Conservation (phyloP, 2,113 vertebrate species). For the Catharus bicknelli region DNA sequence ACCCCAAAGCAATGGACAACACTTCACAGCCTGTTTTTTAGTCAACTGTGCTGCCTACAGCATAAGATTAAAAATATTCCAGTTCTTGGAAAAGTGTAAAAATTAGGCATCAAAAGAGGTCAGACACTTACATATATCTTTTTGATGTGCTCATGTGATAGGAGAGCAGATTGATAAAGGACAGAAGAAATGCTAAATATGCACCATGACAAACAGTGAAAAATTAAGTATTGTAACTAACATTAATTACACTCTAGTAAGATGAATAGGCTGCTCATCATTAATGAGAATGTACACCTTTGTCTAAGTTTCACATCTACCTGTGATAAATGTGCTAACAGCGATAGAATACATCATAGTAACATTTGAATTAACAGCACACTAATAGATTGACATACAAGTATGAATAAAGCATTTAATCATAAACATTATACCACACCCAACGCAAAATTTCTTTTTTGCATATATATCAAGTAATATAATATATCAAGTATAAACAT, state of each 20-base stretch:
- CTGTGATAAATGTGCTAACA: conserved; percentile 90
- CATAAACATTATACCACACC: conserved; percentile 76
- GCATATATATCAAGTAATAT: conserved; percentile 52
- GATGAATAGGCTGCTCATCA: conserved; percentile 88
- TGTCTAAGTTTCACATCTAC: conserved; percentile 86
- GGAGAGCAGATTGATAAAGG: conserved; percentile 77
- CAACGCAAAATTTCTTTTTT: conserved; percentile 68
- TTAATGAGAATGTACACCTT: conserved; percentile 92
- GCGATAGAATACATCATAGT: conserved; percentile 84
- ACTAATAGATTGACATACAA: conserved; percentile 85
- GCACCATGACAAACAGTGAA: conserved; percentile 84
- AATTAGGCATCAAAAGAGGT: conserved; percentile 38
- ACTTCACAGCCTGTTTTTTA: background rate
- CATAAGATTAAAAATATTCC: conserved; percentile 13
- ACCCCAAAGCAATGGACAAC: background rate
- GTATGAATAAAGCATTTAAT: conserved; percentile 83
- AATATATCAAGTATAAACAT: background rate
- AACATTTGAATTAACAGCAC: conserved; percentile 82
- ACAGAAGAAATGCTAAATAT: conserved; percentile 80
- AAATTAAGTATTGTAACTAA: conserved; percentile 83
- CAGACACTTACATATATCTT: conserved; percentile 85
- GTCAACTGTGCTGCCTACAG: background rate
- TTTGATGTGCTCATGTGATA: conserved; percentile 70
- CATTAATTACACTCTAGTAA: conserved; percentile 83
- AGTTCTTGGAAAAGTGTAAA: conserved; percentile 47